phyloP scores from a whole-genome alignment of 2,888 invertebrate genomes.

The Steromphala cineraria region DNA sequence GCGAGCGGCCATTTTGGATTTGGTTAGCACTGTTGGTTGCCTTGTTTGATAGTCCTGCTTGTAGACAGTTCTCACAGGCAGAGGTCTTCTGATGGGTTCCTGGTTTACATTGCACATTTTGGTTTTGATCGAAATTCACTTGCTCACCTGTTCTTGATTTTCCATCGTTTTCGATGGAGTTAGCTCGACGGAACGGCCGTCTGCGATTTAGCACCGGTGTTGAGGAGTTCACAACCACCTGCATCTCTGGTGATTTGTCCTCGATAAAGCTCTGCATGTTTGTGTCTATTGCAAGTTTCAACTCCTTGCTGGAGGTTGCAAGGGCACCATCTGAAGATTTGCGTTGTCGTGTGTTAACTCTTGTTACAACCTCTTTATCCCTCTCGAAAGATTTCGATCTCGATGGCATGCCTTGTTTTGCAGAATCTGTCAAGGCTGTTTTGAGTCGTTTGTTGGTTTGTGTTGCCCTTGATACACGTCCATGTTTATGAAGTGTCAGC shows the following conservation, averaged over 20 bases:
- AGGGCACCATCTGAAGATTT: not conserved
- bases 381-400: conserved; percentile 13
- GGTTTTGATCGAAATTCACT: conserved; percentile 5
- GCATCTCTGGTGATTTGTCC: conserved; percentile 60
- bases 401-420: not conserved
- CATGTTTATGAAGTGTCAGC: not conserved
- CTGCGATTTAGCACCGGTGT: conserved; percentile 61
- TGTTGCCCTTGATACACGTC: not conserved
- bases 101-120: conserved; percentile 23
- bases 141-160: conserved; percentile 20
- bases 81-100: not conserved
- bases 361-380: not conserved
- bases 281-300: not conserved
- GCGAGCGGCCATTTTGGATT: not conserved
- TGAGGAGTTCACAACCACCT: conserved; percentile 61
- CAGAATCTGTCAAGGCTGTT: not conserved
- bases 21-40: not conserved
- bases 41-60: not conserved
- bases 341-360: not conserved
- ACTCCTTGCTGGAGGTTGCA: not conserved
- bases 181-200: conserved; percentile 36
- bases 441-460: not conserved
- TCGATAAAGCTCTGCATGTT: conserved; percentile 23
- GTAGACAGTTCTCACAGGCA: conserved; percentile 10
- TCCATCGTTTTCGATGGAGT: conserved; percentile 21